phyloP scores from a whole-genome alignment of 2,888 invertebrate genomes.

The Cataglyphis altisquamis region DNA sequence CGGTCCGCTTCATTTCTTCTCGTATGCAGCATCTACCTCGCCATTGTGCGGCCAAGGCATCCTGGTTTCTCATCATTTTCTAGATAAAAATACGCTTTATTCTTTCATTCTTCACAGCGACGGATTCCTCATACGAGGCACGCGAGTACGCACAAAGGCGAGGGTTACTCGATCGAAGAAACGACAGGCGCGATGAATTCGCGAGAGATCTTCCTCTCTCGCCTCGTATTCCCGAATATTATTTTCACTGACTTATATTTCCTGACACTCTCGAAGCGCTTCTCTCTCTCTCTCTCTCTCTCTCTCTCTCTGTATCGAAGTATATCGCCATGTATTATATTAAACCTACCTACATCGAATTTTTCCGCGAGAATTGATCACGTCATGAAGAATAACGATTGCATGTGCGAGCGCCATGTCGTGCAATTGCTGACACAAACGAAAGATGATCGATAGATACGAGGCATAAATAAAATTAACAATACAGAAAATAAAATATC shows the following conservation, averaged over 20 bases:
- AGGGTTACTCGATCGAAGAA: slow-evolving; percentile 35
- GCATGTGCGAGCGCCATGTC: not conserved
- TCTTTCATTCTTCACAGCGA: slow-evolving; percentile 51
- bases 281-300: not conserved
- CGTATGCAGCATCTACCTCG: slow-evolving; percentile 45
- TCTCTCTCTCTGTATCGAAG: not conserved
- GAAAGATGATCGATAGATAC: not conserved
- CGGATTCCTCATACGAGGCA: slow-evolving; percentile 48
- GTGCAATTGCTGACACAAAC: not conserved
- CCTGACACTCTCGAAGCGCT: not conserved
- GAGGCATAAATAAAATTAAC: slow-evolving; percentile 5
- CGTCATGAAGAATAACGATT: slow-evolving; percentile 29
- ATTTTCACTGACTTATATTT: slow-evolving; percentile 34
- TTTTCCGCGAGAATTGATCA: slow-evolving; percentile 22
- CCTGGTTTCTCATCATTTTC: slow-evolving; percentile 53
- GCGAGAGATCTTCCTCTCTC: not conserved
- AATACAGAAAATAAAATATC: not conserved
- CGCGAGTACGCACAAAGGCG: slow-evolving; percentile 44
- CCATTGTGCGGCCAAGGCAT: slow-evolving; percentile 42
- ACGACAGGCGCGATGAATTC: slow-evolving; percentile 46
- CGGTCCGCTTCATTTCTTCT: slow-evolving; percentile 51
- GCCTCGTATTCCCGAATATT: slow-evolving; percentile 38
- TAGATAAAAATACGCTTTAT: slow-evolving; percentile 53
- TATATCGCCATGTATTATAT: slow-evolving; percentile 27
- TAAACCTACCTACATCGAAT: slow-evolving; percentile 37